Percentiles rank a stretch among this genome's conserved stretches.
Conservation (phyloP, 2,113 vertebrate genomes). For the Shinisaurus crocodilurus region DNA sequence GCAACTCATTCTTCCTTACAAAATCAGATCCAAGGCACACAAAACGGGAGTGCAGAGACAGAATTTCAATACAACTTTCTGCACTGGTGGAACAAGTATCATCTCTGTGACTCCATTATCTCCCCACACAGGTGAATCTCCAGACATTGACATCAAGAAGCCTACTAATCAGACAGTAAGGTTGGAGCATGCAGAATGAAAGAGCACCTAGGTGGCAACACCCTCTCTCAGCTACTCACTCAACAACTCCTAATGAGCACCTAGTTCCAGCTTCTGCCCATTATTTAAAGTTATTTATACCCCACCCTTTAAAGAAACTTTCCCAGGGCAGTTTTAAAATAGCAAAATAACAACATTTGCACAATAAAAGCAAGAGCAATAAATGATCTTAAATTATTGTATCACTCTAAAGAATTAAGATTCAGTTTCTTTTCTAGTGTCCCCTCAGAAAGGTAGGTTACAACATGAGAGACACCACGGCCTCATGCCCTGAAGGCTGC, state of each 20-base stretch:
- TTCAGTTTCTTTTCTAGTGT: not conserved
- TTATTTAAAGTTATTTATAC: not conserved
- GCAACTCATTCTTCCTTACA: not conserved
- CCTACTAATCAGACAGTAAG: not conserved
- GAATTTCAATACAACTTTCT: not conserved
- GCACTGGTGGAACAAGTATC: not conserved
- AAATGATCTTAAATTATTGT: not conserved
- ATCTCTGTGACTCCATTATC: not conserved
- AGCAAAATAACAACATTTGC: not conserved
- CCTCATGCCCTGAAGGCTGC: not conserved
- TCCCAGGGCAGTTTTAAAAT: not conserved
- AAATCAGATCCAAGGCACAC: not conserved
- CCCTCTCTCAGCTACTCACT: not conserved
- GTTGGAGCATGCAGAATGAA: not conserved
- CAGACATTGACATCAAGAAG: not conserved
- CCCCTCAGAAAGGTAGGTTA: slow-evolving; percentile 2
- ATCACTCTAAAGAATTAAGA: slow-evolving; percentile 13
- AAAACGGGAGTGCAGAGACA: not conserved
- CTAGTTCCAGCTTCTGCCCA: not conserved
- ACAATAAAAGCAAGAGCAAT: not conserved
- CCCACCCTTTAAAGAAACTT: not conserved
- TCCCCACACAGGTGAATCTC: not conserved
- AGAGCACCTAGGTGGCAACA: not conserved
- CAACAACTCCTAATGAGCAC: not conserved
- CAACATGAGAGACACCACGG: not conserved